Percentiles rank a stretch among this genome's conserved stretches.
phyloP scores from a whole-genome alignment of 2,888 invertebrate species.

The Aquatica leii region DNA sequence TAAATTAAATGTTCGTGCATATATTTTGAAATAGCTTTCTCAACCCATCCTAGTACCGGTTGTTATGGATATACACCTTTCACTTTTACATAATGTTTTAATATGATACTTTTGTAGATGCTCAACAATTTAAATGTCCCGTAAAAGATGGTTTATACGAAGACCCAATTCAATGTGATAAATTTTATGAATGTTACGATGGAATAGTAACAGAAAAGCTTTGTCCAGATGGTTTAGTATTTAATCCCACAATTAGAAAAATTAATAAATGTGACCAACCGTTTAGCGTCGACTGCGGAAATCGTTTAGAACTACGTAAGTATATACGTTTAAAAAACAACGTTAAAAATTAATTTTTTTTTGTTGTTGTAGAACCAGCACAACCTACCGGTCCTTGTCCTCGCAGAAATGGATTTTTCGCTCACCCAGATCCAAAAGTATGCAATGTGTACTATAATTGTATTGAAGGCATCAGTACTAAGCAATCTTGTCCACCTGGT shows the following conservation, averaged over 20 bases:
- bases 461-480: slow-evolving; percentile 82
- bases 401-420: slow-evolving; percentile 89
- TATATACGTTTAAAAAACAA: slow-evolving; percentile 50
- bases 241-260: slow-evolving; percentile 85
- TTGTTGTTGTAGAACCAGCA: slow-evolving; percentile 72
- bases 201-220: slow-evolving; percentile 76
- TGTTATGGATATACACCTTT: slow-evolving; percentile 28
- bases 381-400: slow-evolving; percentile 77
- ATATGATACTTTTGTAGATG: slow-evolving; percentile 50
- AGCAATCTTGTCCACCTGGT: slow-evolving; percentile 86
- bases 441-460: slow-evolving; percentile 91
- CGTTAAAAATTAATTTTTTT: background rate
- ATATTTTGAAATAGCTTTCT: slow-evolving; percentile 22
- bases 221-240: slow-evolving; percentile 89
- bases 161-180: slow-evolving; percentile 84
- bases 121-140: slow-evolving; percentile 78
- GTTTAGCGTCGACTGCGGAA: slow-evolving; percentile 91
- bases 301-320: slow-evolving; percentile 89
- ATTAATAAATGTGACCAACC: slow-evolving; percentile 92
- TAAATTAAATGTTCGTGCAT: background rate
- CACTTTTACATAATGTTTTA: slow-evolving; percentile 32
- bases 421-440: slow-evolving; percentile 81
- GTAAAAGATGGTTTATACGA: slow-evolving; percentile 83
- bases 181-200: slow-evolving; percentile 81
- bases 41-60: slow-evolving; percentile 28